Base-by-base conservation (phyloP, 2,888 invertebrate species). In the Lithophane semibrunnea region DNA sequence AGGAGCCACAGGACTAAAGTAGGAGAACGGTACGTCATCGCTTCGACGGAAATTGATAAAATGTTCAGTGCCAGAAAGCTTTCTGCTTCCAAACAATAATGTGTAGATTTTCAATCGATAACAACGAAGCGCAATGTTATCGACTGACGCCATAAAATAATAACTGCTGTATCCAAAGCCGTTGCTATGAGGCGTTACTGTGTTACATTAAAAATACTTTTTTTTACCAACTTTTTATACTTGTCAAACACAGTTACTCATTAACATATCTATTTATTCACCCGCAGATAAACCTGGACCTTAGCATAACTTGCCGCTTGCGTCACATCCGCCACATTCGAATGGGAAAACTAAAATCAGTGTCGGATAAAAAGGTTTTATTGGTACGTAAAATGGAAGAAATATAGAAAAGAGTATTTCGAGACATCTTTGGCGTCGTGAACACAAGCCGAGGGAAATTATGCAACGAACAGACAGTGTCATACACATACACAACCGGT, bases 391-490 rank as follows among this genome's bases (percentile, higher is more conserved):
- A 72, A 86, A 73, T 73, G 49, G 49, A 71, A 77, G 68, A 77
- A 69, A 69, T 61, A 73, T 64, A 60, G 49, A 76, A 83, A 77
- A 73, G 74, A 77, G 68, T 67, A 44, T 73, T 29, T 60, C 78
- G 73, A 83, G 79, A 73, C 75, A 75, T 86, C 84, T 83, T 83
- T 83, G 86, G 75, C 63, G 63, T 71, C 77, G 77, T 67, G 86
- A 74, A 68, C 75, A 88, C 69, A 77, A 90, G 89, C 91, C 89
- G 85, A 89, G 92, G 89, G 90, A 90, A 90, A 92, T 95, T 94
- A 94, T 94, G 95, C 94, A 95, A 95, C 86, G 64, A 77, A 82
- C 83, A 83, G 85, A 88, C 87, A 78, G 77, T 89, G 88, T 89
- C 90, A 87, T 90, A 88, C 90, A 91, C 91, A 90, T 10, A 44